These are phyloP conservation scores for Epirrita christyi DNA, from an alignment of 2,888 invertebrate genomes.

Conservation along the genomic window DNA sequence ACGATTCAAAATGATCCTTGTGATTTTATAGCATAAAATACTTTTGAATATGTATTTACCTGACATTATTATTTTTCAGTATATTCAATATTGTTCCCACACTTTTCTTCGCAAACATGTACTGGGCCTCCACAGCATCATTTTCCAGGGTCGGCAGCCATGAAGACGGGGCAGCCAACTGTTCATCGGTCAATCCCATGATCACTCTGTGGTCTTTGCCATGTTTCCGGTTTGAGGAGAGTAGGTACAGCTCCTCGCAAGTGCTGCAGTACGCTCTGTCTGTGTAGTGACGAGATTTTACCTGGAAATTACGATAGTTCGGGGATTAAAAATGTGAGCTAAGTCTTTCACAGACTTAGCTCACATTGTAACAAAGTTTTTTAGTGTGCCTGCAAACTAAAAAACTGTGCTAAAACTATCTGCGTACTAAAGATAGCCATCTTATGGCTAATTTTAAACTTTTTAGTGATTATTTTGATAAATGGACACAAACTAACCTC, in stretches of 20 bases:
- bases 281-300: slow-evolving; percentile 67
- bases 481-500: slow-evolving; percentile 64
- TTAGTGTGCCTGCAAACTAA: too few relatives aligned
- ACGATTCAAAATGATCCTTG: too few relatives aligned
- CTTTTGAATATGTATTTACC: slow-evolving; percentile 66
- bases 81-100: slow-evolving; percentile 87
- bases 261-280: slow-evolving; percentile 87
- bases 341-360: too few relatives aligned
- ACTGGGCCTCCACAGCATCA: slow-evolving; percentile 94
- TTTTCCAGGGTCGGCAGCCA: slow-evolving; percentile 89
- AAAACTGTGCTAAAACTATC: too few relatives aligned
- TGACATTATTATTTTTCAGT: slow-evolving; percentile 84
- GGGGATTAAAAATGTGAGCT: too few relatives aligned
- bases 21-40: too few relatives aligned
- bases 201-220: slow-evolving; percentile 81
- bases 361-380: too few relatives aligned
- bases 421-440: too few relatives aligned
- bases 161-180: slow-evolving; percentile 86
- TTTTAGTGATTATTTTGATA: too few relatives aligned
- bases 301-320: slow-evolving; percentile 47
- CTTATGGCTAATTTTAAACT: too few relatives aligned
- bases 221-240: slow-evolving; percentile 76
- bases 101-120: slow-evolving; percentile 90
- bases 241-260: slow-evolving; percentile 84
- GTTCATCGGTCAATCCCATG: slow-evolving; percentile 82